Base-by-base conservation (phyloP, 1,140 invertebrate genomes). In the Drosophila sp. region DNA sequence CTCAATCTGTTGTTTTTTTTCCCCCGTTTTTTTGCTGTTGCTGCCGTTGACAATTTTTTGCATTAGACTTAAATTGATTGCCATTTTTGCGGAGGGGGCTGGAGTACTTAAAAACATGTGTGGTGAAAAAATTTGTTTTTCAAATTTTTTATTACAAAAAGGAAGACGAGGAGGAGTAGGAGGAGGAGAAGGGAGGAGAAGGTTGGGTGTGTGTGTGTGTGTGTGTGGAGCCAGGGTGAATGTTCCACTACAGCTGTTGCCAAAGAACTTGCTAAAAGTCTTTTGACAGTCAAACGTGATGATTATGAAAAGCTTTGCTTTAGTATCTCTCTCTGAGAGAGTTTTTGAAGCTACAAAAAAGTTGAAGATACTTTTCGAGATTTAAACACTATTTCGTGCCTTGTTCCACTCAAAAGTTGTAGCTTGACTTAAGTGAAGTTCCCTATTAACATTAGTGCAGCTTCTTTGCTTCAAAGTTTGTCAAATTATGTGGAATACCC, bases 21-120 rank as follows among this genome's bases (percentile, higher is more conserved):
- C 1, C 6, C 6, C 17, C 17, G 11, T 44, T 1, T 50, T 17
- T 25, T 50, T 50, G 6, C 11, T 50, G 55, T 33, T 32, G 1
- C 32, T 17, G 56, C 17, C 8, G 56, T 25, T 35, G 32, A 35
- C 58, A 60, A 30, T 27, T 60, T 57, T 60, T 40, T 60, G 57
- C 35, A 27, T 60, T 41, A 40, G 33, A 40, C 32, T 27, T 60
- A 60, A 41, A 60, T 60, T 58, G 60, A 63, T 63, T 63, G 30
- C 38, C 60, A 27, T 44, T 30, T 50, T 7, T 50, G 44, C 7
- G 6, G 1, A 4, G 23, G 44, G 44, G 44, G 25, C 7, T 27
- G 3, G 44, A 10, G 23, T 27, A 50, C 44, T 50, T 50, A 50
- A 50, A 50, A 50, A 23, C 44, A 50, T 50, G 11, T 50, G 44